Evolutionary conservation across 2,888 invertebrate species (phyloP), one percentile per base, ranked within the genome.

Genomic region (Zygothrica quintamaculata): DNA sequence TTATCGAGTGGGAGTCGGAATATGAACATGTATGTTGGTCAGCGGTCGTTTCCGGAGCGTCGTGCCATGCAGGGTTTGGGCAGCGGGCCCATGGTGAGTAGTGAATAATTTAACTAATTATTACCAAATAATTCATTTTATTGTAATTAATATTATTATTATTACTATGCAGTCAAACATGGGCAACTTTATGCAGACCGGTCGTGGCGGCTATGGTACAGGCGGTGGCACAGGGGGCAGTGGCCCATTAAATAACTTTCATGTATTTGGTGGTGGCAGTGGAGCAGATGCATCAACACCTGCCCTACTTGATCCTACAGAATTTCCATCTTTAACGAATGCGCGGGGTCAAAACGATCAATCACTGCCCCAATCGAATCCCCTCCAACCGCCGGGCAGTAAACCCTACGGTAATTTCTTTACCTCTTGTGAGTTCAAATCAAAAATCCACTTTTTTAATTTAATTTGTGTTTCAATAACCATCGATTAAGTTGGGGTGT

Each of bases 371-470:
- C 96, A 94, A 90, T 93, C 94, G 88, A 94, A 95, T 92, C 95
- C 96, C 66, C 94, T 95, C 93, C 96, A 96, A 71, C 96, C 96
- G 92, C 96, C 96, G 76, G 96, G 97, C 91, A 95, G 96, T 92
- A 96, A 97, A 93, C 97, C 97, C 92, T 97, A 97, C 93, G 97
- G 96, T 96, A 91, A 92, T 92, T 92, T 89, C 78, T 90, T 90
- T 89, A 90, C 89, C 90, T 91, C 90, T 90, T 90, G 90, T 90
- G 90, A 90, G 90, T 90, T 90, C 88, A 84, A 84, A 77, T 56
- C 68, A 67, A 84, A 79, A 81, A 74, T 81, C 77, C 77, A 74
- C 73, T 77, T 79, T 61, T 74, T 85, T 79, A 73, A 70, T 58
- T 71, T 77, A 65, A 72, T 77, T 75, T 64, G 47, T 77, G 67